Percentiles rank a stretch among this genome's conserved stretches.
These are phyloP conservation scores for Archips xylosteana DNA, from an alignment of 2,888 invertebrate species.

Conservation along the genomic window DNA sequence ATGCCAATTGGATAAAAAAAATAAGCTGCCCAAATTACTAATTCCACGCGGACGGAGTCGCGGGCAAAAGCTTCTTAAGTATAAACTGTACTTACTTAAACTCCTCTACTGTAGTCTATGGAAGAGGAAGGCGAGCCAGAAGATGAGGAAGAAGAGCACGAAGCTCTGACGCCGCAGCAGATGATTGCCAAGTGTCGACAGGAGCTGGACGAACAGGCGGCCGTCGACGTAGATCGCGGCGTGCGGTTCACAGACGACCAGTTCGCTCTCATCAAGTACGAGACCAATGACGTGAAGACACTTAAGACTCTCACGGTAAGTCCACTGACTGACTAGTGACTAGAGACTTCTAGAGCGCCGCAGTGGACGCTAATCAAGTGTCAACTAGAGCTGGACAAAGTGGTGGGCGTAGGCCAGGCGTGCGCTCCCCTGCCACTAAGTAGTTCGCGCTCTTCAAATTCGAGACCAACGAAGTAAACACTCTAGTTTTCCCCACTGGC, in stretches of 20 bases:
- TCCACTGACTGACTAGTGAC: constrained; percentile 20
- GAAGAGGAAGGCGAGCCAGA: constrained; percentile 76
- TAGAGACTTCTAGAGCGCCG: too few relatives aligned
- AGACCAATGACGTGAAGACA: constrained; percentile 85
- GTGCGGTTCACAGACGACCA: constrained; percentile 85
- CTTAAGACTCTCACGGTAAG: constrained; percentile 86
- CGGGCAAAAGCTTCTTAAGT: too few relatives aligned
- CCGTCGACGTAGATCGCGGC: constrained; percentile 81
- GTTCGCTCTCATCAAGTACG: constrained; percentile 86
- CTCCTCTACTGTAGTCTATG: constrained; percentile 60
- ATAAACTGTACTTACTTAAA: constrained; percentile 20
- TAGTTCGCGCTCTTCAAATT: too few relatives aligned
- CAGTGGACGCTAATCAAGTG: too few relatives aligned
- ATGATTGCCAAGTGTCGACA: constrained; percentile 66
- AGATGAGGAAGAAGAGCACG: constrained; percentile 64
- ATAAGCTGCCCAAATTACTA: too few relatives aligned
- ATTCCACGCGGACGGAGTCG: too few relatives aligned
- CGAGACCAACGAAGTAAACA: too few relatives aligned
- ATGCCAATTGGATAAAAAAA: too few relatives aligned
- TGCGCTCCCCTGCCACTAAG: too few relatives aligned
- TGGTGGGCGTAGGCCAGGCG: too few relatives aligned
- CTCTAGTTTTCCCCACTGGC: too few relatives aligned
- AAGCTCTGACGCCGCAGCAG: constrained; percentile 74
- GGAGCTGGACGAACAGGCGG: constrained; percentile 70
- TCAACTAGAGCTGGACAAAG: too few relatives aligned